Percentiles rank a stretch among this genome's conserved stretches.
phyloP scores from a whole-genome alignment of 1,140 invertebrate genomes.

The Rhagoletis pomonella region DNA sequence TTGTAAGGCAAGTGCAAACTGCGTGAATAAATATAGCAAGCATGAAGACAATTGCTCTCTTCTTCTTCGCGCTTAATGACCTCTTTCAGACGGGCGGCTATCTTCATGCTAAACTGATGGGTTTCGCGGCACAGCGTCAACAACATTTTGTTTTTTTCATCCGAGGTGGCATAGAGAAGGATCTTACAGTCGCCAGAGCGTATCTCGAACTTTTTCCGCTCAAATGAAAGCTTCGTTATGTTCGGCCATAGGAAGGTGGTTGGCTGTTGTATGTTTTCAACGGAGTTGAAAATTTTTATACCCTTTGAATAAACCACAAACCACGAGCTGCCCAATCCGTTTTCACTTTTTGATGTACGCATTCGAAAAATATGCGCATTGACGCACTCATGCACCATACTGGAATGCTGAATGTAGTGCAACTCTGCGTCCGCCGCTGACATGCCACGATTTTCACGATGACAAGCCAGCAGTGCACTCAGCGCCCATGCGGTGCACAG shows the following conservation, averaged over 20 bases:
- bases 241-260: constrained; percentile 93
- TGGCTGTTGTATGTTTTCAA: constrained; percentile 63
- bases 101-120: constrained; percentile 95
- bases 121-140: constrained; percentile 91
- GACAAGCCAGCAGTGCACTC: constrained; percentile 78
- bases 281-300: constrained; percentile 83
- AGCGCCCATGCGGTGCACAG: constrained; percentile 79
- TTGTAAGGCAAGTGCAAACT: constrained; percentile 79
- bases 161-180: constrained; percentile 90
- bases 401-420: constrained; percentile 92
- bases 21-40: constrained; percentile 81
- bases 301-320: constrained; percentile 90
- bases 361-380: constrained; percentile 94
- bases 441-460: constrained; percentile 84
- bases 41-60: constrained; percentile 76
- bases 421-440: constrained; percentile 85
- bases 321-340: constrained; percentile 82
- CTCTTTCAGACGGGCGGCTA: constrained; percentile 88
- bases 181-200: constrained; percentile 90
- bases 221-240: constrained; percentile 94
- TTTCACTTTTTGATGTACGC: constrained; percentile 87
- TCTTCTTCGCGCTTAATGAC: constrained; percentile 85
- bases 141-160: constrained; percentile 93
- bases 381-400: constrained; percentile 87
- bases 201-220: constrained; percentile 98